These are phyloP conservation scores for Desmophyllum pertusum DNA, from an alignment of 92 coral and sea anemone genomes.

Conservation along the genomic window DNA sequence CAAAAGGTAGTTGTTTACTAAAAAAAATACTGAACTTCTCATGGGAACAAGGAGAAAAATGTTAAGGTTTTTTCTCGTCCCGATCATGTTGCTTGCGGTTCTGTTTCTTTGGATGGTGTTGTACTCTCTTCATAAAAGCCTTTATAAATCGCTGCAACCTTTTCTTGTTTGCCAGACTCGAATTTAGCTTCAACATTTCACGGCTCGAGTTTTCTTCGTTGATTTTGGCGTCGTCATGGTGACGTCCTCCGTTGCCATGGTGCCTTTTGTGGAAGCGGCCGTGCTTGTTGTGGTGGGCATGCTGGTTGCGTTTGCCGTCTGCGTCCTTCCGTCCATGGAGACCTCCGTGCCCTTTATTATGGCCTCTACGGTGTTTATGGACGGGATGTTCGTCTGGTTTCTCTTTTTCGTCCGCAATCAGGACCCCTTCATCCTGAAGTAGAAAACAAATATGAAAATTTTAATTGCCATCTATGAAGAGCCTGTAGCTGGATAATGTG, in stretches of 20 bases:
- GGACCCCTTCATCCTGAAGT: neutral
- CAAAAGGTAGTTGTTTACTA: neutral
- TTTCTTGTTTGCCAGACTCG: neutral
- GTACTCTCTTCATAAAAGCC: neutral
- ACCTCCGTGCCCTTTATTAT: neutral
- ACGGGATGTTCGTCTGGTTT: neutral
- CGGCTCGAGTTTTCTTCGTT: neutral
- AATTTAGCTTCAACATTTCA: neutral
- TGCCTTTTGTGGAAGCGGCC: constrained; percentile 5
- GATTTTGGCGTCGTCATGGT: neutral
- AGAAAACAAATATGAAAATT: no score
- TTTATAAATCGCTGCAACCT: neutral
- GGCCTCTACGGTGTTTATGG: constrained; percentile 13
- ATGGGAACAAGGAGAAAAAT: neutral
- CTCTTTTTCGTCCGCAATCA: neutral
- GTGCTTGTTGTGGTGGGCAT: neutral
- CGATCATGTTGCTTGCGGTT: neutral
- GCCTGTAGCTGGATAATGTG: no score
- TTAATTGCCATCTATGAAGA: no score
- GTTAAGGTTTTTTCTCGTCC: neutral
- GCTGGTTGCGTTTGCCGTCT: neutral
- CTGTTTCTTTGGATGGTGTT: neutral
- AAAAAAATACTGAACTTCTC: neutral
- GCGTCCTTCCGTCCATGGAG: neutral
- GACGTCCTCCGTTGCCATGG: neutral